phyloP scores from a whole-genome alignment of 2,888 invertebrate genomes.

The Micoletzkya japonica region DNA sequence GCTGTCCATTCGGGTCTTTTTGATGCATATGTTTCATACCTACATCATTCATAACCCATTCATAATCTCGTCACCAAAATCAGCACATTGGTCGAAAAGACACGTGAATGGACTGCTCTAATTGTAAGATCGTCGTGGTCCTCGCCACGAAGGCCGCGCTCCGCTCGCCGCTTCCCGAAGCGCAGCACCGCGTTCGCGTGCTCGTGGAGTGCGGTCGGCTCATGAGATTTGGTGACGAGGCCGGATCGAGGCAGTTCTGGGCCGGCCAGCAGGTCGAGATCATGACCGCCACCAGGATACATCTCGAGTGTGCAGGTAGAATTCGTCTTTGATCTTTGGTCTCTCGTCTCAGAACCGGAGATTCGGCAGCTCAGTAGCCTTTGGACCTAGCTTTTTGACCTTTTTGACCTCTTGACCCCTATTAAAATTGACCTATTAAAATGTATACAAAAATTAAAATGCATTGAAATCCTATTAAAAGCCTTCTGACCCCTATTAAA shows the following conservation, averaged over 20 bases:
- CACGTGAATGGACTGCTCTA: too few species aligned
- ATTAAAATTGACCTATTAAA: too few species aligned
- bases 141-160: neutral
- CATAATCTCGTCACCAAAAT: neutral
- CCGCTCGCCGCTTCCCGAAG: neutral
- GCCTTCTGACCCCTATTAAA: too few species aligned
- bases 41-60: neutral
- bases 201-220: constrained; percentile 9
- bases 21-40: too few species aligned
- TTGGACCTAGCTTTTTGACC: neutral
- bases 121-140: constrained; percentile 2
- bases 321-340: neutral
- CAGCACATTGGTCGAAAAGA: too few species aligned
- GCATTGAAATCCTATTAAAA: too few species aligned
- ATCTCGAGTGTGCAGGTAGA: constrained; percentile 11
- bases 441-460: neutral
- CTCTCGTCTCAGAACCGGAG: too few species aligned
- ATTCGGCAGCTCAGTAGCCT: too few species aligned
- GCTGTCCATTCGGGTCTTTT: too few species aligned
- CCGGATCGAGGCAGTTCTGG: constrained; percentile 7
- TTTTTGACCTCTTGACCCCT: neutral
- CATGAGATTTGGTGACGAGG: constrained; percentile 4
- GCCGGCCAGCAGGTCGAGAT: neutral
- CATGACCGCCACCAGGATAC: neutral
- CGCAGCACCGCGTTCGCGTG: constrained; percentile 9